Base-by-base conservation (phyloP, 2,797 vertebrate genomes). In the Lates japonicus region DNA sequence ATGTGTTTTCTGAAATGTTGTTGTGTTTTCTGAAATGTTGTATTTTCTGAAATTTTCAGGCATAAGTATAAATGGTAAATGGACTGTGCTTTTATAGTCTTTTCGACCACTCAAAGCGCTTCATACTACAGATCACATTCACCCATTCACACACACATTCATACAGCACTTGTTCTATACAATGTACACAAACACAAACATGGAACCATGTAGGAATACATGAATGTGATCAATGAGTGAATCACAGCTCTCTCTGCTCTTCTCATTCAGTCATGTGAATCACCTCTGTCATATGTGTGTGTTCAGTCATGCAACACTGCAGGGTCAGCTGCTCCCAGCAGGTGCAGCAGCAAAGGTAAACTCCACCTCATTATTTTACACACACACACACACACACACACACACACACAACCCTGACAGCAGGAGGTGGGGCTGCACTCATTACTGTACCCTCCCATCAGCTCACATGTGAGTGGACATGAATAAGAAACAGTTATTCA, bases 381-480 rank as follows among this genome's bases (percentile, higher is more conserved):
- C 25, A 33, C 3, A 72, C 42, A 78, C 60, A 69, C 52, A 19
- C n/a, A 44, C 67, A 42, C 46, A 31, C 46, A 20, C 29, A 35
- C 3, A 72, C 37, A 78, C 71, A 68, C 39, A 54, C 17, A 39
- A 64, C 33, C 46, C 58, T 35, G 31, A 22, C 60, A 74, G 57
- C 42, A 14, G 67, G 59, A 46, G 57, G 48, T 22, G 37, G 33
- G 39, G 44, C 42, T n/a, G 3, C 63, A 61, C 79, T 84, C 79
- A 90, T 92, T 91, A 90, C 75, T 78, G 80, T 77, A 75, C 52
- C 63, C 70, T 87, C 63, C 54, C 64, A 85, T 89, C 88, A 88
- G 64, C 71, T 31, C 78, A 87, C 77, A 80, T 76, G 29, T 78
- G 81, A 90, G 35, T 3, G 33, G 76, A 83, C 31, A 73, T 69